Percentiles rank a stretch among this genome's conserved stretches.
phyloP scores from a whole-genome alignment of 2,113 vertebrate species.

The Proteles cristata region DNA sequence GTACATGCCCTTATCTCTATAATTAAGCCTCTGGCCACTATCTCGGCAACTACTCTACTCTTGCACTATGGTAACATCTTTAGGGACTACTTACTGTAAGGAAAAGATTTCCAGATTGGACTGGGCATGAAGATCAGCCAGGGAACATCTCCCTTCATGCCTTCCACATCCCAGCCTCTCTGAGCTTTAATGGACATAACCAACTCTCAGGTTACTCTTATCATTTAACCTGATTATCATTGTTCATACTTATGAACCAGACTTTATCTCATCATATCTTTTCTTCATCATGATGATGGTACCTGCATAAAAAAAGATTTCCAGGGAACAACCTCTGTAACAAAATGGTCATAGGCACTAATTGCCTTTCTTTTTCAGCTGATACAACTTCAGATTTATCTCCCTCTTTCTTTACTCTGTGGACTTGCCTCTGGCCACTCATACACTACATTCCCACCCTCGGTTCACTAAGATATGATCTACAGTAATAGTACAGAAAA shows the following conservation, averaged over 20 bases:
- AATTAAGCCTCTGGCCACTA: background rate
- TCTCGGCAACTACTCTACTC: background rate
- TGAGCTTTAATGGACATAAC: background rate
- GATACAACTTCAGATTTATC: background rate
- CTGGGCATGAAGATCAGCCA: background rate
- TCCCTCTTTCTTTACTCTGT: background rate
- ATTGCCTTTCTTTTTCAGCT: background rate
- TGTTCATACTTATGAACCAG: background rate
- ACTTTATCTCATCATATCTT: background rate
- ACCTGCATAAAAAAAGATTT: background rate
- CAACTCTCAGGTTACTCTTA: background rate
- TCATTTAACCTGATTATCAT: background rate
- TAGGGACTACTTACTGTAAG: background rate
- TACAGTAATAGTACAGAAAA: too few relatives aligned
- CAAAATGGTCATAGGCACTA: too few relatives aligned
- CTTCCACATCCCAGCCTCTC: too few relatives aligned
- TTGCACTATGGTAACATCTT: too few relatives aligned
- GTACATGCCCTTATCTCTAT: background rate
- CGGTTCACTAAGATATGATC: background rate
- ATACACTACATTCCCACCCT: background rate
- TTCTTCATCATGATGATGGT: background rate
- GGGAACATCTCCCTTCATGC: background rate
- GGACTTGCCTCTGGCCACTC: background rate
- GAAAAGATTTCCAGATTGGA: background rate
- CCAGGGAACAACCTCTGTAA: background rate